phyloP scores from a whole-genome alignment of 2,113 vertebrate genomes.

The Corythornis madagascariensis region DNA sequence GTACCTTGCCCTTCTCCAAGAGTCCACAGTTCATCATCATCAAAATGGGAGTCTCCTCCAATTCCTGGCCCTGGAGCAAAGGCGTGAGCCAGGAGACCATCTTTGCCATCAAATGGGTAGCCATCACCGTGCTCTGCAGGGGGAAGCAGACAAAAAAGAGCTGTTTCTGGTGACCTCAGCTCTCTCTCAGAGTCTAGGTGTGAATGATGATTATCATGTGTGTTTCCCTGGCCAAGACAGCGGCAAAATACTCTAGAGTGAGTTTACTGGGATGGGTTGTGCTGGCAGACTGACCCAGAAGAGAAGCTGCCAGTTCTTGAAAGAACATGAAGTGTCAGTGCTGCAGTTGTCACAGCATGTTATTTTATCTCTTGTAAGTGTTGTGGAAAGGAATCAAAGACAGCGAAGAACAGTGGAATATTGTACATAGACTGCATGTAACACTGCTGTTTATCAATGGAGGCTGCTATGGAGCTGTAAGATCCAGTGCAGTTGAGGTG shows the following conservation, averaged over 20 bases:
- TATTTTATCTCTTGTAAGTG: not conserved
- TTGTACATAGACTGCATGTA: not conserved
- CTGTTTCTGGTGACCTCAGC: not conserved
- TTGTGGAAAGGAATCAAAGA: not conserved
- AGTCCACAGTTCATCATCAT: constrained; percentile 98
- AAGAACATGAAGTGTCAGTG: not conserved
- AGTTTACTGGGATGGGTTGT: not conserved
- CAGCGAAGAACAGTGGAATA: not conserved
- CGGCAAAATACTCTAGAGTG: not conserved
- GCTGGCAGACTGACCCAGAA: not conserved
- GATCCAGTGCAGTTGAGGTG: not conserved
- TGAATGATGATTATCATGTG: not conserved
- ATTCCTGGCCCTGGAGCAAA: constrained; percentile 93
- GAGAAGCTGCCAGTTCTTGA: not conserved
- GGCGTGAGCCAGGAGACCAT: constrained; percentile 95
- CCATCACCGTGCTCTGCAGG: constrained; percentile 94
- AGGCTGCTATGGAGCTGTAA: not conserved
- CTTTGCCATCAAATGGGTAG: constrained; percentile 98
- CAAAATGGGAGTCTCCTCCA: constrained; percentile 97
- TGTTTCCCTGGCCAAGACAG: not conserved
- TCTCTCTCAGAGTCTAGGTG: not conserved
- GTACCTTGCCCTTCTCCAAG: constrained; percentile 96
- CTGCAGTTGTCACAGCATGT: not conserved
- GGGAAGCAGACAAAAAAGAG: not conserved
- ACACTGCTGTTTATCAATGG: not conserved